phyloP scores from a whole-genome alignment of 2,888 invertebrate species.

The Tachina lurida region DNA sequence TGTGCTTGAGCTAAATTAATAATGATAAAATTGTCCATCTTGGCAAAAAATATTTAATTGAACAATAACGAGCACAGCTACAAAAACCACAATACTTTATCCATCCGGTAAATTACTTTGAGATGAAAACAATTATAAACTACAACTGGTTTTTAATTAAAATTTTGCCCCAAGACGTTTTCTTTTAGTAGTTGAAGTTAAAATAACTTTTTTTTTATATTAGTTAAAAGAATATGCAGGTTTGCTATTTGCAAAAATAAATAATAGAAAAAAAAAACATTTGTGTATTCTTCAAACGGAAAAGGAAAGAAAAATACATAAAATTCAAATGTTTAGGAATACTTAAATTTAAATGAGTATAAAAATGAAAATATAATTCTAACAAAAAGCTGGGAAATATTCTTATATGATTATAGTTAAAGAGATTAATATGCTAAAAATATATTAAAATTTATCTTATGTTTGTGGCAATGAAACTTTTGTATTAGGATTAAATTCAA shows the following conservation, averaged over 20 bases:
- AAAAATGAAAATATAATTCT: too few species aligned
- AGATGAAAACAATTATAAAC: constrained; percentile 42
- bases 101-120: constrained; percentile 63
- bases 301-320: neutral
- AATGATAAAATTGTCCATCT: constrained; percentile 56
- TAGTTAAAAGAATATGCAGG: constrained; percentile 4
- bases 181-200: constrained; percentile 18
- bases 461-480: neutral
- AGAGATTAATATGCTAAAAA: too few species aligned
- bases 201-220: constrained; percentile 12
- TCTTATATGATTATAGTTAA: too few species aligned
- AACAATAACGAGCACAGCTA: constrained; percentile 37
- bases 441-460: neutral
- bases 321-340: too few species aligned
- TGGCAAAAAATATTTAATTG: constrained; percentile 46
- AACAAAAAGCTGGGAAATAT: too few species aligned
- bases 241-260: neutral
- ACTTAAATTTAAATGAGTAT: too few species aligned
- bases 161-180: constrained; percentile 50
- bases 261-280: too few species aligned
- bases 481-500: neutral
- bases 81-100: constrained; percentile 22
- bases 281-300: neutral
- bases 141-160: constrained; percentile 67
- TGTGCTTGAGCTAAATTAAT: constrained; percentile 13